These are phyloP conservation scores for Scophthalmus maximus DNA, from an alignment of 2,113 vertebrate species.

Conservation along the genomic window DNA sequence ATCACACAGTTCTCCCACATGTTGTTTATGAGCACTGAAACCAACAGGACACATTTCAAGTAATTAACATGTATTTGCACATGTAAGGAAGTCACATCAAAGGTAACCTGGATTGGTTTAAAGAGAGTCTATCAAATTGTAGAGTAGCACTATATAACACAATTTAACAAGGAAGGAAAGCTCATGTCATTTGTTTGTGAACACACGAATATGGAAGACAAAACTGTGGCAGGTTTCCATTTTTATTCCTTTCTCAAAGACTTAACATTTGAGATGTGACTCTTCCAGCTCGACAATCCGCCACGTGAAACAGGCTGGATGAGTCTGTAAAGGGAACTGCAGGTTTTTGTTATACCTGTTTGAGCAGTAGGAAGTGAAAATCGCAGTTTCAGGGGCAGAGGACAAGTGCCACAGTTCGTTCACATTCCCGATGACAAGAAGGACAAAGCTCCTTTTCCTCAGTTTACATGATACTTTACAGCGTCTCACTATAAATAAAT, in stretches of 20 bases:
- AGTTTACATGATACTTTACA: constrained; percentile 2
- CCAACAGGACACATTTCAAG: background rate
- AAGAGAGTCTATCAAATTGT: background rate
- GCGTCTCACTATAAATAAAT: constrained; percentile 30
- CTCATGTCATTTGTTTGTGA: background rate
- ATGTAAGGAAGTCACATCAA: background rate
- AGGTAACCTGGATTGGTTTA: background rate
- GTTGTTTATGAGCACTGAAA: too few species aligned
- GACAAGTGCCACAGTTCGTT: background rate
- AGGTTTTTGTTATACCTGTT: constrained; percentile 41
- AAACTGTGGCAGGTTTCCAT: constrained; percentile 1
- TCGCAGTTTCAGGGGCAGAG: background rate
- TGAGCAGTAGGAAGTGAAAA: constrained; percentile 30
- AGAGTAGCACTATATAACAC: background rate
- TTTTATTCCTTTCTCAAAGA: background rate
- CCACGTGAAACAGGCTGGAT: constrained; percentile 58
- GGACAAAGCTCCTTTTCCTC: background rate
- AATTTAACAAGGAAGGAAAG: background rate
- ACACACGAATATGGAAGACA: background rate
- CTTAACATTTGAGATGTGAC: constrained; percentile 43
- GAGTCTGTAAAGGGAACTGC: constrained; percentile 34
- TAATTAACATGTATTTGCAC: background rate
- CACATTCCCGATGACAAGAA: background rate
- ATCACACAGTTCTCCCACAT: too few species aligned
- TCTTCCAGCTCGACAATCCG: constrained; percentile 49